Percentiles rank a stretch among this genome's conserved stretches.
phyloP scores from a whole-genome alignment of 1,140 invertebrate genomes.

The Samia ricini region DNA sequence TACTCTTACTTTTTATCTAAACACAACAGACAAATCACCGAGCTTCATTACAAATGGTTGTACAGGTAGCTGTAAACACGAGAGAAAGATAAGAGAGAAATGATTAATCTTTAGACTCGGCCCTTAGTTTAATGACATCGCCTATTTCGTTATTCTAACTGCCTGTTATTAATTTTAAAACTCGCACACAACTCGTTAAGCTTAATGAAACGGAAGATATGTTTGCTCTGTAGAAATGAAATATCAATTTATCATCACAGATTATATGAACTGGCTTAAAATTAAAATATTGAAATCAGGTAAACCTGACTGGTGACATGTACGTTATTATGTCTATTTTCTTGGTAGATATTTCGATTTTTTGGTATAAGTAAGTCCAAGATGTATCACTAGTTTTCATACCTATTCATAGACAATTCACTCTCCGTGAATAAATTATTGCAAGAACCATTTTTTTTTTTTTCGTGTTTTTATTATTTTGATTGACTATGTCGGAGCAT shows the following conservation, averaged over 20 bases:
- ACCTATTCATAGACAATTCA: background rate
- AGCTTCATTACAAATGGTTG: background rate
- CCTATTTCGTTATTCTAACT: background rate
- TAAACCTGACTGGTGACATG: background rate
- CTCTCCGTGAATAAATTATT: no score
- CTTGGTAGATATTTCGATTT: background rate
- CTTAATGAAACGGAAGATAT: background rate
- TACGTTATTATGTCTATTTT: background rate
- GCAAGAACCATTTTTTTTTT: no score
- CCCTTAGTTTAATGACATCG: background rate
- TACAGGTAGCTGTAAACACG: slow-evolving; percentile 1
- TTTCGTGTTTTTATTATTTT: no score
- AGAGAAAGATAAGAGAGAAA: background rate
- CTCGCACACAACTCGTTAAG: background rate
- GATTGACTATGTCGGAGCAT: no score
- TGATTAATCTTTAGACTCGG: background rate
- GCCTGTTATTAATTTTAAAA: background rate
- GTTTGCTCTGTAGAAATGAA: background rate
- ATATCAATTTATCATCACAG: background rate
- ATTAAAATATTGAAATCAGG: background rate
- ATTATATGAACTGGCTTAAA: background rate
- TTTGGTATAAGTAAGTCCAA: background rate
- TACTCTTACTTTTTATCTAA: background rate
- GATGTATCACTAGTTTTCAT: background rate
- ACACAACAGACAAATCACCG: background rate